Percentiles rank a stretch among this genome's conserved stretches.
phyloP scores from a whole-genome alignment of 2,888 invertebrate genomes.

The Cacoxenus indagator region DNA sequence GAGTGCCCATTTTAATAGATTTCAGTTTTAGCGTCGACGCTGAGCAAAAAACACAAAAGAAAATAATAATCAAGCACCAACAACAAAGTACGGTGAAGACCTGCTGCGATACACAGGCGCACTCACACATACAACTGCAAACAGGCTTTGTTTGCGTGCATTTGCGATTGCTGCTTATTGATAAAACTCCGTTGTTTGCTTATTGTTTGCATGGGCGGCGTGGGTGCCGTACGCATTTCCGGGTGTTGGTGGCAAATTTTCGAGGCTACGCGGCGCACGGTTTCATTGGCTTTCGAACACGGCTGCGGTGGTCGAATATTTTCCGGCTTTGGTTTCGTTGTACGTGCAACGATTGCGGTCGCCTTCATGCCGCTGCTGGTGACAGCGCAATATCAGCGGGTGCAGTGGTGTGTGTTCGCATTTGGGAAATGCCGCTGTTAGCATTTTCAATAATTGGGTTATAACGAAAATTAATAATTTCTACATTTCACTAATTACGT shows the following conservation, averaged over 20 bases:
- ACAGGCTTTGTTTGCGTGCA: neutral
- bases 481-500: constrained; percentile 21
- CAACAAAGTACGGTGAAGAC: neutral
- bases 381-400: too few species aligned
- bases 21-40: neutral
- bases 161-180: constrained; percentile 14
- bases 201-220: neutral
- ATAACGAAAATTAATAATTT: constrained; percentile 21
- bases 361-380: neutral
- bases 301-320: neutral
- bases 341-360: neutral
- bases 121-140: neutral
- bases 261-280: neutral
- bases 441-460: constrained; percentile 19
- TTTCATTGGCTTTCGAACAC: too few species aligned
- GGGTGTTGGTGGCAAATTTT: neutral
- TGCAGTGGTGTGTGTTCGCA: neutral
- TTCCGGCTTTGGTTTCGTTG: neutral
- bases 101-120: neutral
- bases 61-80: neutral
- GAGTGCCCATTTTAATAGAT: neutral
- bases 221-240: neutral
- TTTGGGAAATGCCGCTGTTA: neutral
- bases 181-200: neutral
- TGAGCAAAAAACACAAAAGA: neutral